Conservation (phyloP, 2,113 vertebrate species). For the Meriones unguiculatus region DNA sequence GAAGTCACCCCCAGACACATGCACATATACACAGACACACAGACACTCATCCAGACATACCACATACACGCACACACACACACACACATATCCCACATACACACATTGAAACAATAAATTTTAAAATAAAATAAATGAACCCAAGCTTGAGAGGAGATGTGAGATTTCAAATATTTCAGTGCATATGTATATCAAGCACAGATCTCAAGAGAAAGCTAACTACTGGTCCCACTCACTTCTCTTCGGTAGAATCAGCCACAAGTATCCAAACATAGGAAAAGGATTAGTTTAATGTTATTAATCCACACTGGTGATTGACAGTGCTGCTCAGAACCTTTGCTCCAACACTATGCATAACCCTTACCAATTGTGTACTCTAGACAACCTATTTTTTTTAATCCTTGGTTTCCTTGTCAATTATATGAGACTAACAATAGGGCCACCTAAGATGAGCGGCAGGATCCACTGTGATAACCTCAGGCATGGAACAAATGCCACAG, state of each 20-base stretch:
- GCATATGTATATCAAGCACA: neutral
- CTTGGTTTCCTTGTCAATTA: neutral
- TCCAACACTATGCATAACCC: neutral
- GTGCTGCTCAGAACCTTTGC: neutral
- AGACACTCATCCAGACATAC: neutral
- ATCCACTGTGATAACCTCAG: neutral
- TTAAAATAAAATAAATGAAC: constrained; percentile 1
- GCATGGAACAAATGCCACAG: neutral
- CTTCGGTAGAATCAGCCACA: neutral
- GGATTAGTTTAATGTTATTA: neutral
- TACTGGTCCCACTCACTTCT: neutral
- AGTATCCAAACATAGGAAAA: neutral
- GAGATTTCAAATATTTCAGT: neutral
- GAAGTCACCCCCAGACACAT: neutral
- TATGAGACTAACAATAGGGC: neutral
- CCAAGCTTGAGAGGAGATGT: neutral
- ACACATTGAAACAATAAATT: neutral
- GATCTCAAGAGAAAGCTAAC: neutral
- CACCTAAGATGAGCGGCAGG: neutral
- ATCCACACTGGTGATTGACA: neutral
- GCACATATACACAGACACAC: neutral
- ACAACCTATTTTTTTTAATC: neutral
- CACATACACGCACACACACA: neutral
- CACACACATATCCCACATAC: neutral
- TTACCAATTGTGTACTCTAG: neutral